These are phyloP conservation scores for Synergus japonicus DNA, from an alignment of 2,888 invertebrate genomes.

Conservation along the genomic window DNA sequence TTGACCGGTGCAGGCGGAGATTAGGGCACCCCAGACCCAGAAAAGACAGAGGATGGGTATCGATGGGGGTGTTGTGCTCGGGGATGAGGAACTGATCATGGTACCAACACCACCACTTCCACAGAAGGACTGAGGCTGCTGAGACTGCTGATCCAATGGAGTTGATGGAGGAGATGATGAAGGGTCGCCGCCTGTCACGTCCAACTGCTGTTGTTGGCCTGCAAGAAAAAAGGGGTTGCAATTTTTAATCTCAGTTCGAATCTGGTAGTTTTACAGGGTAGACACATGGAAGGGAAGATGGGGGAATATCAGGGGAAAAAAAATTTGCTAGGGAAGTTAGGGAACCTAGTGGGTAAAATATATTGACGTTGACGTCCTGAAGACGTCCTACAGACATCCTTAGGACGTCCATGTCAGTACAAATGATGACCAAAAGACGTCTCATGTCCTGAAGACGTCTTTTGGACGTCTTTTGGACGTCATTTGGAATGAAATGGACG, in stretches of 20 bases:
- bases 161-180: constrained; percentile 22
- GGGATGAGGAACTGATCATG: constrained; percentile 54
- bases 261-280: too few relatives aligned
- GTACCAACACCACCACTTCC: constrained; percentile 38
- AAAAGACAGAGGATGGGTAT: constrained; percentile 68
- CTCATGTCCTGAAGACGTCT: too few relatives aligned
- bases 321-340: too few relatives aligned
- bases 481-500: too few relatives aligned
- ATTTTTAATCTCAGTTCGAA: neutral
- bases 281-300: too few relatives aligned
- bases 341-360: too few relatives aligned
- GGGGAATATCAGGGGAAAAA: too few relatives aligned
- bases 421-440: too few relatives aligned
- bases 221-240: neutral
- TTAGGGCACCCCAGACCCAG: constrained; percentile 77
- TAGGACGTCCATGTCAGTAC: too few relatives aligned
- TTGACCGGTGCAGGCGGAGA: constrained; percentile 73
- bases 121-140: constrained; percentile 62
- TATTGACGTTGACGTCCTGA: too few relatives aligned
- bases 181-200: constrained; percentile 24
- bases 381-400: too few relatives aligned
- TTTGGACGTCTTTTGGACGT: too few relatives aligned
- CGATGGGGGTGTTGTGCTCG: constrained; percentile 59
- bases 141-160: constrained; percentile 47
- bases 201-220: constrained; percentile 36